A percentile compares a stretch with the other conserved stretches of the same genome.
Conservation (phyloP, 2,888 invertebrate genomes). For the Pocota personata region DNA sequence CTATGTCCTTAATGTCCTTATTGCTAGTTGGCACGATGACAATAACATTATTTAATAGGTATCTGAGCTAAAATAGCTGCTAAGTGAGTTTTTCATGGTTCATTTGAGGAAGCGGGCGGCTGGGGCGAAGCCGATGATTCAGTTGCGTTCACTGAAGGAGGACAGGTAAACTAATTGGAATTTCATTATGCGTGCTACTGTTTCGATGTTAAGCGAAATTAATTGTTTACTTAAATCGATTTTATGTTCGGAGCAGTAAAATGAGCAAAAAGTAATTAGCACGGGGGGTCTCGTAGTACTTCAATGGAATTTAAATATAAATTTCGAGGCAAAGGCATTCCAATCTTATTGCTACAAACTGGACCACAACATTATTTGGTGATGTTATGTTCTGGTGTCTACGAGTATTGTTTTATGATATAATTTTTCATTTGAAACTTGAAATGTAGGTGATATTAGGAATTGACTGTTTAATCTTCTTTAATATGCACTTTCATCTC, state of each 20-base stretch:
- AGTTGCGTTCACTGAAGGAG: conserved; percentile 21
- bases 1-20: conserved; percentile 68
- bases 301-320: background rate
- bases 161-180: conserved; percentile 65
- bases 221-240: conserved; percentile 53
- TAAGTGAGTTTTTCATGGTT: conserved; percentile 70
- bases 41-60: conserved; percentile 72
- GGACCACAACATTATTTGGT: background rate
- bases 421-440: no score
- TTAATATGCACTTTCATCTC: no score
- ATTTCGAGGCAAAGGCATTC: background rate
- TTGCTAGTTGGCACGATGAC: conserved; percentile 72
- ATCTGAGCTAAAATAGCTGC: conserved; percentile 66
- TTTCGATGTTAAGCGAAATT: conserved; percentile 40
- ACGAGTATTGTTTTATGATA: no score
- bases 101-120: conserved; percentile 34
- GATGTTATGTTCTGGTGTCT: background rate
- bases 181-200: conserved; percentile 58
- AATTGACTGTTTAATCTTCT: no score
- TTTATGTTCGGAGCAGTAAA: conserved; percentile 11
- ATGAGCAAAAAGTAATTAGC: conserved; percentile 21
- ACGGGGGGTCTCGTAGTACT: background rate
- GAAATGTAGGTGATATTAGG: no score
- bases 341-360: background rate
- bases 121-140: conserved; percentile 13